phyloP scores from a whole-genome alignment of 2,797 vertebrate species.

The Spinibarbus caldwelli region DNA sequence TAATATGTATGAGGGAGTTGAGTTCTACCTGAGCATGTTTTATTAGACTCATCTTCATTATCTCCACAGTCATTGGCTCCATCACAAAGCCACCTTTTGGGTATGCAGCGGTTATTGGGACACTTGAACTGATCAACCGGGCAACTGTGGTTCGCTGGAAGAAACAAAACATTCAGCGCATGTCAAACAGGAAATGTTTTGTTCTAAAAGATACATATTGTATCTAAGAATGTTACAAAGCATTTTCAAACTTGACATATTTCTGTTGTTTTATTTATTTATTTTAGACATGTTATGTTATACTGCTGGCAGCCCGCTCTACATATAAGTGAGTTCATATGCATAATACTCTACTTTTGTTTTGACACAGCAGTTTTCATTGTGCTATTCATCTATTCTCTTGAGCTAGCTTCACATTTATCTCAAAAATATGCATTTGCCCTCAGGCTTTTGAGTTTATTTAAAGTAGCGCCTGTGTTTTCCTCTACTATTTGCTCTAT shows the following conservation, averaged over 20 bases:
- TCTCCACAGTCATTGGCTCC: conserved; percentile 92
- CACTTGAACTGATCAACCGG: conserved; percentile 94
- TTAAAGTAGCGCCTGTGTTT: conserved; percentile 45
- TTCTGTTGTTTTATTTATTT: neutral
- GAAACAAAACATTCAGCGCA: conserved; percentile 1
- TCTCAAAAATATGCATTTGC: conserved; percentile 37
- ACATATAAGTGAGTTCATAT: conserved; percentile 34
- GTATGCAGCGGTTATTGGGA: conserved; percentile 93
- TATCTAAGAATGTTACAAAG: conserved; percentile 1
- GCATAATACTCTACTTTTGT: conserved; percentile 35
- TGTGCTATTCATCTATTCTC: conserved; percentile 47
- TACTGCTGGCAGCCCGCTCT: conserved; percentile 11
- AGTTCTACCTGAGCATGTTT: conserved; percentile 89
- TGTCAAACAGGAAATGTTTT: neutral
- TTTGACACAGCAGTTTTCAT: conserved; percentile 49
- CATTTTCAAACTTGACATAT: too few species aligned
- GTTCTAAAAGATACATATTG: neutral
- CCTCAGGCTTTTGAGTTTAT: conserved; percentile 48
- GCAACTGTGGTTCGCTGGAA: conserved; percentile 89
- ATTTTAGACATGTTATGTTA: conserved; percentile 12
- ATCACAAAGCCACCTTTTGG: conserved; percentile 95
- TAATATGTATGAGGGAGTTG: conserved; percentile 28
- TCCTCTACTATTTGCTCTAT: conserved; percentile 46
- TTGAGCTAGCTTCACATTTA: conserved; percentile 44
- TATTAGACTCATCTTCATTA: conserved; percentile 92